A percentile compares a stretch with the other conserved stretches of the same genome.
phyloP scores from a whole-genome alignment of 2,888 invertebrate genomes.

The Drosophila niveifrons region DNA sequence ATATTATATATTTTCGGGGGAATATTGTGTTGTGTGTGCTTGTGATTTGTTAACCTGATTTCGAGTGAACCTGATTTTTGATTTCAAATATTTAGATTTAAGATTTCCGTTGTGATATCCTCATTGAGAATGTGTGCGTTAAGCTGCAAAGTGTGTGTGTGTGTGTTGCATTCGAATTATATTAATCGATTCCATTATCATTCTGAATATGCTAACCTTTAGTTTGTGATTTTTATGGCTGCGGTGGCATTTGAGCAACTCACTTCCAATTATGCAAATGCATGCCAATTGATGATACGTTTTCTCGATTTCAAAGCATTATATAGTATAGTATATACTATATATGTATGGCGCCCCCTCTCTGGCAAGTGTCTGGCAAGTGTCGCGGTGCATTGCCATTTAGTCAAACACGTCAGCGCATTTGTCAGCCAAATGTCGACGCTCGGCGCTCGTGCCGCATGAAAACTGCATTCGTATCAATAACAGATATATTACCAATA shows the following conservation, averaged over 20 bases:
- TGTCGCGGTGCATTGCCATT: slow-evolving; percentile 48
- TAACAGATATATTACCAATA: slow-evolving; percentile 45
- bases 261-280: slow-evolving; percentile 68
- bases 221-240: slow-evolving; percentile 51
- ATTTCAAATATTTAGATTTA: slow-evolving; percentile 2
- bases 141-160: background rate
- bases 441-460: slow-evolving; percentile 46
- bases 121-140: slow-evolving; percentile 1
- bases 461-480: slow-evolving; percentile 50
- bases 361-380: slow-evolving; percentile 20
- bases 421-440: slow-evolving; percentile 67
- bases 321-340: background rate
- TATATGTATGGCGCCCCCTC: slow-evolving; percentile 6
- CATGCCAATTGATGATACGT: slow-evolving; percentile 24
- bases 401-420: slow-evolving; percentile 56
- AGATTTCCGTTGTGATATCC: slow-evolving; percentile 22
- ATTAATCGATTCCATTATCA: slow-evolving; percentile 40
- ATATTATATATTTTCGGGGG: background rate
- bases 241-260: slow-evolving; percentile 63
- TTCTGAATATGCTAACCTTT: slow-evolving; percentile 50
- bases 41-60: slow-evolving; percentile 36
- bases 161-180: slow-evolving; percentile 13
- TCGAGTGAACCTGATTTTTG: slow-evolving; percentile 33
- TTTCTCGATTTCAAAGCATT: slow-evolving; percentile 16
- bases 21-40: slow-evolving; percentile 3